Evolutionary conservation across 2,113 vertebrate species (phyloP).

Genomic region (Rhodinocichla rosea): DNA sequence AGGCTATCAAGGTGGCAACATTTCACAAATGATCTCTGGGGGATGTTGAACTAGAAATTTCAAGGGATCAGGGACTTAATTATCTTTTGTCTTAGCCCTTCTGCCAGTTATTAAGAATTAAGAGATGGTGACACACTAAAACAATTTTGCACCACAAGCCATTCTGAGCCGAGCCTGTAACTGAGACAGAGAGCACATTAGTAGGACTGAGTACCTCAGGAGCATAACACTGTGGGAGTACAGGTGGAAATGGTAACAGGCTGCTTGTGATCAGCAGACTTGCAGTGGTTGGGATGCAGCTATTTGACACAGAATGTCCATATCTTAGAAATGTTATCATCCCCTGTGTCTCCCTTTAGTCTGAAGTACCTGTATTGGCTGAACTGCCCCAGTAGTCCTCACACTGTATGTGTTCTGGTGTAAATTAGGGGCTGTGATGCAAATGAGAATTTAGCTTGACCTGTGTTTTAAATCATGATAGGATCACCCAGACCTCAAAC

Average conservation of each 20-base stretch:
- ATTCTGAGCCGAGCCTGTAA: not conserved
- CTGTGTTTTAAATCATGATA: not conserved
- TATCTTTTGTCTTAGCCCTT: not conserved
- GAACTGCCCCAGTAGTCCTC: not conserved
- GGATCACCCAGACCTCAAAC: not conserved
- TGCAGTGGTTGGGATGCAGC: not conserved
- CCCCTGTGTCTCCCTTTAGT: not conserved
- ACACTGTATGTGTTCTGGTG: not conserved
- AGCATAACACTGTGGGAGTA: fast-evolving
- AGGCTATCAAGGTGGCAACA: not conserved
- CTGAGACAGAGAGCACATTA: not conserved
- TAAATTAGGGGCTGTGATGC: not conserved
- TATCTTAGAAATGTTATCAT: not conserved
- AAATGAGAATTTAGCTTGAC: not conserved
- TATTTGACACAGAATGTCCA: not conserved
- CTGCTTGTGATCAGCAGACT: not conserved
- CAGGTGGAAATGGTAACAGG: not conserved
- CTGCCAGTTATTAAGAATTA: not conserved
- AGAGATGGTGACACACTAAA: not conserved
- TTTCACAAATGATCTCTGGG: not conserved
- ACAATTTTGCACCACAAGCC: not conserved
- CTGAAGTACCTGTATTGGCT: not conserved
- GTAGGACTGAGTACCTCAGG: not conserved
- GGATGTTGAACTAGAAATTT: not conserved
- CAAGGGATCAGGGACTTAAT: not conserved